Percentiles rank a stretch among this genome's conserved stretches.
Conservation (phyloP, 1,140 invertebrate species). For the Panagrolaimus sp. region DNA sequence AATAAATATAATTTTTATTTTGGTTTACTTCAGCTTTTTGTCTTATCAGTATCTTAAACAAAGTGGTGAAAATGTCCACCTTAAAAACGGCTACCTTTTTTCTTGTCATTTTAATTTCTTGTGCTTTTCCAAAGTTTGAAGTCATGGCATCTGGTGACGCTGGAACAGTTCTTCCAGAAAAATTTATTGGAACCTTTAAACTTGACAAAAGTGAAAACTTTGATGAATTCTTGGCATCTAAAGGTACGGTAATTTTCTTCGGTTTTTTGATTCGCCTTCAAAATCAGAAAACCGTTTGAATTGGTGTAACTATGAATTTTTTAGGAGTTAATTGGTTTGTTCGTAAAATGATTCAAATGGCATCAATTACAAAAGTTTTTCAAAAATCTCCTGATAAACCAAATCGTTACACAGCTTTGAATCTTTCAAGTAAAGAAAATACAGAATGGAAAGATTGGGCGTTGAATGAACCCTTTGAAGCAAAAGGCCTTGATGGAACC, state of each 20-base stretch:
- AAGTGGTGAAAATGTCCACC: too few relatives aligned
- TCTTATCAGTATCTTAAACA: too few relatives aligned
- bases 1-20: too few relatives aligned
- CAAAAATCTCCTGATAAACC: slow-evolving; percentile 21
- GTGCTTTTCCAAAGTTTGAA: not conserved
- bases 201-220: slow-evolving; percentile 55
- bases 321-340: slow-evolving; percentile 54
- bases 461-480: slow-evolving; percentile 39
- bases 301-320: slow-evolving; percentile 8
- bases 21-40: too few relatives aligned
- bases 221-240: slow-evolving; percentile 52
- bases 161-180: slow-evolving; percentile 34
- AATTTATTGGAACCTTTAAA: slow-evolving; percentile 53
- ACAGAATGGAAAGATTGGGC: slow-evolving; percentile 37
- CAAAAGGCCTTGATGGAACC: slow-evolving; percentile 40
- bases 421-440: slow-evolving; percentile 44
- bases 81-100: too few relatives aligned
- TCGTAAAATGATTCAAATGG: slow-evolving; percentile 53
- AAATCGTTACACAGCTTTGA: slow-evolving; percentile 46
- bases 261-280: slow-evolving; percentile 16
- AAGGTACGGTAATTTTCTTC: slow-evolving; percentile 20
- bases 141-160: slow-evolving; percentile 9
- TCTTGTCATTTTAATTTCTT: too few relatives aligned
- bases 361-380: slow-evolving; percentile 53
- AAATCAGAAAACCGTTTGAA: not conserved